Percentiles rank a stretch among this genome's conserved stretches.
Evolutionary conservation across 1,140 invertebrate genomes (phyloP).

Genomic region (Streblospio benedicti): DNA sequence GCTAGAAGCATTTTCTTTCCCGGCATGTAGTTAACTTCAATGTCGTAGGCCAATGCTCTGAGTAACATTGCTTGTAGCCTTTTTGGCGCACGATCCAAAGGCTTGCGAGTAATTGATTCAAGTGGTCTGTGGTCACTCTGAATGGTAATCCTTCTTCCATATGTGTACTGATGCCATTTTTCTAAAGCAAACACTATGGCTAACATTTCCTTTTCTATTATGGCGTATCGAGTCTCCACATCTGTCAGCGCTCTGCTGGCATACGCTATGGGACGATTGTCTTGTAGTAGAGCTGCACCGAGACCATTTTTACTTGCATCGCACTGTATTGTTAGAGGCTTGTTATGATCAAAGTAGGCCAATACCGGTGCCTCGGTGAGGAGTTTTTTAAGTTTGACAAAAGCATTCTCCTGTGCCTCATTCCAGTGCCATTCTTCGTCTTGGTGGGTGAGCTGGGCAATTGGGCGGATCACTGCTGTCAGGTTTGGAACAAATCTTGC

Average conservation of each 20-base stretch:
- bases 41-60: constrained; percentile 43
- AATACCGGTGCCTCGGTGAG: constrained; percentile 22
- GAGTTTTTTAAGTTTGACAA: constrained; percentile 20
- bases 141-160: constrained; percentile 28
- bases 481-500: constrained; percentile 22
- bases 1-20: constrained; percentile 44
- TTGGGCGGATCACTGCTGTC: neutral
- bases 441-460: constrained; percentile 30
- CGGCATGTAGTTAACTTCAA: constrained; percentile 39
- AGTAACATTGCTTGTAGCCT: constrained; percentile 47
- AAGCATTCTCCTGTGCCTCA: constrained; percentile 17
- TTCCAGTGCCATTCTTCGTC: constrained; percentile 23
- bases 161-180: constrained; percentile 42
- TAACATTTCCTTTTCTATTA: constrained; percentile 49
- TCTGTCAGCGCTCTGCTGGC: constrained; percentile 43
- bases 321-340: constrained; percentile 22
- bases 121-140: constrained; percentile 41
- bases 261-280: constrained; percentile 44
- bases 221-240: constrained; percentile 46
- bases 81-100: constrained; percentile 36
- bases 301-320: constrained; percentile 35
- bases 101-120: constrained; percentile 42
- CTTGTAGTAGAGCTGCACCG: constrained; percentile 45
- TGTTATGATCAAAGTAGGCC: constrained; percentile 24
- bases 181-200: constrained; percentile 48